A percentile compares a stretch with the other conserved stretches of the same genome.
phyloP scores from a whole-genome alignment of 1,140 invertebrate genomes.

The Sipha flava region DNA sequence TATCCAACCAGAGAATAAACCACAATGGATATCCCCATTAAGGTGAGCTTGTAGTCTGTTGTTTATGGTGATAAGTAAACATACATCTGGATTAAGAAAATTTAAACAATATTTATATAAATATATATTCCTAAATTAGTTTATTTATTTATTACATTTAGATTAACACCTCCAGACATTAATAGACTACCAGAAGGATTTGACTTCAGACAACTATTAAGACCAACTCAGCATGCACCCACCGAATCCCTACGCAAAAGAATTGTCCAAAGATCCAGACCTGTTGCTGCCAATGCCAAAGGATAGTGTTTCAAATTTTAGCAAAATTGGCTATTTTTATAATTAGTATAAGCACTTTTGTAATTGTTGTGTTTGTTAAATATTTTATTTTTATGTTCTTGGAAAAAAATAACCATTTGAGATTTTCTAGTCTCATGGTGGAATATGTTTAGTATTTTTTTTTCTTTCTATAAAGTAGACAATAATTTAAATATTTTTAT shows the following conservation, averaged over 20 bases:
- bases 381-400: neutral
- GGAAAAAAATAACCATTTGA: neutral
- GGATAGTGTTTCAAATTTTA: neutral
- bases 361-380: neutral
- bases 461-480: neutral
- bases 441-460: neutral
- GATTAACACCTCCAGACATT: constrained; percentile 43
- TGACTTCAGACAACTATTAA: constrained; percentile 59
- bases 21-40: neutral
- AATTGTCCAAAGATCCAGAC: constrained; percentile 23
- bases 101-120: neutral
- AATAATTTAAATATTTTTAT: neutral
- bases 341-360: no score
- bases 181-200: constrained; percentile 50
- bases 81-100: no score
- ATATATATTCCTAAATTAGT: neutral
- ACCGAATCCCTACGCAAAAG: constrained; percentile 60
- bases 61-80: neutral
- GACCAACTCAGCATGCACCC: constrained; percentile 57
- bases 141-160: constrained; percentile 12
- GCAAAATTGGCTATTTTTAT: neutral
- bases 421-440: neutral
- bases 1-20: neutral
- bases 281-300: constrained; percentile 8
- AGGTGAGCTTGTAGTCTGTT: neutral